Conservation (phyloP, 2,113 vertebrate species). For the Periophthalmodon schlosseri region DNA sequence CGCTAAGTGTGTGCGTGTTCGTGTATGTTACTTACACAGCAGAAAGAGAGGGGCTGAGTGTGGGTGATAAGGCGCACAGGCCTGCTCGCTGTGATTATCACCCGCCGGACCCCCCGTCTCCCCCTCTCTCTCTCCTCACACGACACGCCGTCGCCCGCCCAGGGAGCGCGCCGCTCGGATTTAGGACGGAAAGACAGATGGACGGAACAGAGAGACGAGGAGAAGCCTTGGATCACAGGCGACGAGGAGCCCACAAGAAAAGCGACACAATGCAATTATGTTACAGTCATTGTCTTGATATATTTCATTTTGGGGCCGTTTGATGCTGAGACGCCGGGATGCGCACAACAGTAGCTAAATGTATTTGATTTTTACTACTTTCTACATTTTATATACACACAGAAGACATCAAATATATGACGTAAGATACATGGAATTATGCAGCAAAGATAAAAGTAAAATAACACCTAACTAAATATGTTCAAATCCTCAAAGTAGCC, state of each 20-base stretch:
- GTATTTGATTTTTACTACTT: not conserved
- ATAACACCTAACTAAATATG: no score
- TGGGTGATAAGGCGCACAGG: constrained; percentile 98
- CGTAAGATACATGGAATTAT: no score
- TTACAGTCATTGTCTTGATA: constrained; percentile 38
- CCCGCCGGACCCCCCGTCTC: constrained; percentile 75
- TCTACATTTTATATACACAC: no score
- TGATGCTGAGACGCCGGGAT: constrained; percentile 43
- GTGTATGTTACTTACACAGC: constrained; percentile 81
- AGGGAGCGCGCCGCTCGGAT: constrained; percentile 66
- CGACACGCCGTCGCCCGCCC: constrained; percentile 50
- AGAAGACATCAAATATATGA: no score
- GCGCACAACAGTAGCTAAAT: constrained; percentile 11
- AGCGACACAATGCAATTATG: constrained; percentile 59
- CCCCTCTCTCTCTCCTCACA: constrained; percentile 38
- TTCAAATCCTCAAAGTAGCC: no score
- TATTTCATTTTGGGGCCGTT: constrained; percentile 28
- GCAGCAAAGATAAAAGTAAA: no score
- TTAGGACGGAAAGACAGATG: constrained; percentile 60
- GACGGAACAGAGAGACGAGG: constrained; percentile 45
- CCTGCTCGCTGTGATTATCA: constrained; percentile 84
- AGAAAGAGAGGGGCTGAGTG: constrained; percentile 98
- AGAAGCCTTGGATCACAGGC: constrained; percentile 72
- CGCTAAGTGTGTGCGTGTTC: constrained; percentile 54
- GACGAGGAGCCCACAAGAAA: constrained; percentile 65